A percentile compares a stretch with the other conserved stretches of the same genome.
Conservation (phyloP, 2,888 invertebrate genomes). For the Aquatica leii region DNA sequence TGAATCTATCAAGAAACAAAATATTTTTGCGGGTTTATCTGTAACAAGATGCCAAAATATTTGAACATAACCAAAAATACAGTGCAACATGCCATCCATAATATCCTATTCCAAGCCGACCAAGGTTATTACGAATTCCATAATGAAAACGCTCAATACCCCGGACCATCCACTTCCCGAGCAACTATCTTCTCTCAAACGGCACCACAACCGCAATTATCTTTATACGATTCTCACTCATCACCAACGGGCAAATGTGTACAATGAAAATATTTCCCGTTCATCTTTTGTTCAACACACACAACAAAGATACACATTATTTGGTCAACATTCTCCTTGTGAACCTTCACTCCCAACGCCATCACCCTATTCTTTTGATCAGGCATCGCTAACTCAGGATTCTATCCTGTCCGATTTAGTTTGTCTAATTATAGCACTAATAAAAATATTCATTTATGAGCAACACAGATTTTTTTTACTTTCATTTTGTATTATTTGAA, state of each 20-base stretch:
- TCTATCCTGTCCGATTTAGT: neutral
- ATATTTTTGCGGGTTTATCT: neutral
- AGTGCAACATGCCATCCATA: too few relatives aligned
- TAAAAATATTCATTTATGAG: too few relatives aligned
- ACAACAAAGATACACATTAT: neutral
- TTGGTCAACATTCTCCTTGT: neutral
- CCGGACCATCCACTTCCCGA: neutral
- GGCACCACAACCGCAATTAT: neutral
- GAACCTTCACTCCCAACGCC: neutral
- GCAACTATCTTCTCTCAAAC: too few relatives aligned
- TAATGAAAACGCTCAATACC: neutral
- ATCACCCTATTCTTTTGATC: neutral
- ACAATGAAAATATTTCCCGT: too few relatives aligned
- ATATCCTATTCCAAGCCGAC: too few relatives aligned
- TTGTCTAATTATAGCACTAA: too few relatives aligned
- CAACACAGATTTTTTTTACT: neutral
- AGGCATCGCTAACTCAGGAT: neutral
- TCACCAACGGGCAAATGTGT: too few relatives aligned
- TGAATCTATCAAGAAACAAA: neutral
- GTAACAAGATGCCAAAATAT: neutral
- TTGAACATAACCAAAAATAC: neutral
- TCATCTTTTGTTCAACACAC: neutral
- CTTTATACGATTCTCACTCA: neutral
- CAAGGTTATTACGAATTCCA: too few relatives aligned
- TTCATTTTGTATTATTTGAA: neutral